These are phyloP conservation scores for Torymus tubicola DNA, from an alignment of 2,888 invertebrate species.

Conservation along the genomic window DNA sequence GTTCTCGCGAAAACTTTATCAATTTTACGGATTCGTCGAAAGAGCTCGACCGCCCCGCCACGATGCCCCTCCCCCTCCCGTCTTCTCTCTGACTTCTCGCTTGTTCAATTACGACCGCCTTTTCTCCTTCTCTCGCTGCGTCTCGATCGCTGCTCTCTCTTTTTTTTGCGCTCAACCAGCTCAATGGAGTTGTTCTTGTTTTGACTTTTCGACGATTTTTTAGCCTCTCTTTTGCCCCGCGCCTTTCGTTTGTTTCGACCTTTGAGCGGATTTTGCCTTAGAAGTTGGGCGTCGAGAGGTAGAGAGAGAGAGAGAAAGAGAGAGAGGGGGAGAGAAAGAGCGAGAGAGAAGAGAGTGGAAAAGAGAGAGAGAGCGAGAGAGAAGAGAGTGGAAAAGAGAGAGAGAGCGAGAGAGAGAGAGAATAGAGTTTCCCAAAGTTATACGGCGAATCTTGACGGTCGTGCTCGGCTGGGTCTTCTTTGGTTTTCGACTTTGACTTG, in stretches of 20 bases:
- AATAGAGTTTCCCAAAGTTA: neutral
- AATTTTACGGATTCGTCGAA: conserved; percentile 73
- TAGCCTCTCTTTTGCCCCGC: neutral
- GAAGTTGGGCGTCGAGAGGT: neutral
- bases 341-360: too few relatives aligned
- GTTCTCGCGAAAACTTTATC: conserved; percentile 73
- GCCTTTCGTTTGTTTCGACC: conserved; percentile 18
- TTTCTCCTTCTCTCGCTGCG: neutral
- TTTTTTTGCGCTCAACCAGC: neutral
- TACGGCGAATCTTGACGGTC: neutral
- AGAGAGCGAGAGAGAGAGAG: too few relatives aligned
- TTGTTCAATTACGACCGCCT: neutral
- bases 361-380: too few relatives aligned
- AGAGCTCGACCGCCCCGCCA: conserved; percentile 49
- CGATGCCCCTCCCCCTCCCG: neutral
- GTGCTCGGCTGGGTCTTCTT: conserved; percentile 12
- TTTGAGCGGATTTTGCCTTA: conserved; percentile 19
- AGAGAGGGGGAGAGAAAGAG: too few relatives aligned
- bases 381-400: too few relatives aligned
- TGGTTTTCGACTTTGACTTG: conserved; percentile 34
- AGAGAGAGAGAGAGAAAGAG: too few relatives aligned
- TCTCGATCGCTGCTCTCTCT: neutral
- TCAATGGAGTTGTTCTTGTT: conserved; percentile 34
- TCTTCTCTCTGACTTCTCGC: neutral
- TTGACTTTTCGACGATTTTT: neutral